These are phyloP conservation scores for Haliclona indistincta DNA, from an alignment of 37 sponge, comb jelly and placozoan species.

Conservation along the genomic window DNA sequence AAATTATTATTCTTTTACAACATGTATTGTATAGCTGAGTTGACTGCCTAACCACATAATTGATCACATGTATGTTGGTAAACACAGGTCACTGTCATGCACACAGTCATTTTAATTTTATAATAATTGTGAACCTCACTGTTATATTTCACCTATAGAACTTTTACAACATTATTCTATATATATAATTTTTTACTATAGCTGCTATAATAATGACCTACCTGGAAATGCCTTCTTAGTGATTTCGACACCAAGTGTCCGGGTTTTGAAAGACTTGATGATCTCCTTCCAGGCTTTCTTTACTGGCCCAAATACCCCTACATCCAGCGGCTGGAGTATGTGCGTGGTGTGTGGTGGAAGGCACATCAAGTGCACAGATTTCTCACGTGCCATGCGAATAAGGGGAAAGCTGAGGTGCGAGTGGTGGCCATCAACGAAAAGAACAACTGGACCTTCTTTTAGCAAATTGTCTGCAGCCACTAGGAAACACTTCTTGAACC, in stretches of 20 bases:
- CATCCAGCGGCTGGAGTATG: constrained; percentile 55
- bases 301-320: constrained; percentile 48
- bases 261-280: constrained; percentile 29
- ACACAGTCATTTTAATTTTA: too few relatives aligned
- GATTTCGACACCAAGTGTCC: constrained; percentile 30
- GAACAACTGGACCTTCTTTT: constrained; percentile 25
- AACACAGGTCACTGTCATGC: too few relatives aligned
- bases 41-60: too few relatives aligned
- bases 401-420: constrained; percentile 37
- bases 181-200: too few relatives aligned
- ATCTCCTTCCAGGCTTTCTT: constrained; percentile 47
- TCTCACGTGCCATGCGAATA: constrained; percentile 18
- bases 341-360: constrained; percentile 62
- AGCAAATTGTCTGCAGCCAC: constrained; percentile 23
- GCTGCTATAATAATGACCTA: too few relatives aligned
- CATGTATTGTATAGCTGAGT: too few relatives aligned
- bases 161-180: too few relatives aligned
- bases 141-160: too few relatives aligned
- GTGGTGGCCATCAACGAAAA: constrained; percentile 73
- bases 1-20: too few relatives aligned
- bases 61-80: too few relatives aligned
- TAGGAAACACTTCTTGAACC: constrained; percentile 50
- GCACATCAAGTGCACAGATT: constrained; percentile 44
- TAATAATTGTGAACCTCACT: too few relatives aligned
- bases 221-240: constrained; percentile 51